phyloP scores from a whole-genome alignment of 2,113 vertebrate species.

The Romanogobio albipinnatus region DNA sequence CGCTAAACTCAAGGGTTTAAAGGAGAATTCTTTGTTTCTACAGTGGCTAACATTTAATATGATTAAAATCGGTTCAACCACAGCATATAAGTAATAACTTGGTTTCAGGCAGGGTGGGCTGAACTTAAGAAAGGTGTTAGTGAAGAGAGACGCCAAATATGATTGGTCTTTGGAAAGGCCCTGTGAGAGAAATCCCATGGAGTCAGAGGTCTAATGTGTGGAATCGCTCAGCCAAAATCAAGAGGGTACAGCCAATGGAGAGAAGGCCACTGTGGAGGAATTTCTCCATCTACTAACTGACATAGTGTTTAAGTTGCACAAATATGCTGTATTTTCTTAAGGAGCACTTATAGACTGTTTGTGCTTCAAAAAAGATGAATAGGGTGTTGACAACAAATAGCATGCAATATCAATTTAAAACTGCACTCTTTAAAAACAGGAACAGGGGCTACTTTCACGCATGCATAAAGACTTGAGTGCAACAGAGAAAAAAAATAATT shows the following conservation, averaged over 20 bases:
- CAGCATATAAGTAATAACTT: not conserved
- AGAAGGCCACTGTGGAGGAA: slow-evolving; percentile 17
- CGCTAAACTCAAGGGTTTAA: slow-evolving; percentile 1
- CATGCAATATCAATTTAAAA: not conserved
- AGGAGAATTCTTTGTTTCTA: slow-evolving; percentile 34
- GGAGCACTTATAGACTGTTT: slow-evolving; percentile 29
- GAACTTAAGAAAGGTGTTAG: slow-evolving; percentile 41
- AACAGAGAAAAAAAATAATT: not conserved
- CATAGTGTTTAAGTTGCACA: slow-evolving; percentile 1
- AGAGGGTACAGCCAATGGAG: slow-evolving; percentile 11
- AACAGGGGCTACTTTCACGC: not conserved
- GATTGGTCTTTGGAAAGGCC: not conserved
- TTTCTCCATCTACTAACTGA: slow-evolving; percentile 35
- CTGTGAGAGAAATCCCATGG: slow-evolving; percentile 37
- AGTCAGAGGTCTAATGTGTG: slow-evolving; percentile 39
- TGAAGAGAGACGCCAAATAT: slow-evolving; percentile 29
- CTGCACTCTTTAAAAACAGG: not conserved
- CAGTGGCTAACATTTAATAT: slow-evolving; percentile 25
- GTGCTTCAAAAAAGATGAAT: slow-evolving; percentile 28
- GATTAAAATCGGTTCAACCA: slow-evolving; percentile 1
- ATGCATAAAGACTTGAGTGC: not conserved
- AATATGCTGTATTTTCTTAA: slow-evolving; percentile 14
- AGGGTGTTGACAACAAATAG: slow-evolving; percentile 28
- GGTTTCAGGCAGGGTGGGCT: slow-evolving; percentile 52
- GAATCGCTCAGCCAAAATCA: slow-evolving; percentile 50